These are phyloP conservation scores for Elephantulus edwardii DNA, from an alignment of 2,113 vertebrate species.

Conservation along the genomic window DNA sequence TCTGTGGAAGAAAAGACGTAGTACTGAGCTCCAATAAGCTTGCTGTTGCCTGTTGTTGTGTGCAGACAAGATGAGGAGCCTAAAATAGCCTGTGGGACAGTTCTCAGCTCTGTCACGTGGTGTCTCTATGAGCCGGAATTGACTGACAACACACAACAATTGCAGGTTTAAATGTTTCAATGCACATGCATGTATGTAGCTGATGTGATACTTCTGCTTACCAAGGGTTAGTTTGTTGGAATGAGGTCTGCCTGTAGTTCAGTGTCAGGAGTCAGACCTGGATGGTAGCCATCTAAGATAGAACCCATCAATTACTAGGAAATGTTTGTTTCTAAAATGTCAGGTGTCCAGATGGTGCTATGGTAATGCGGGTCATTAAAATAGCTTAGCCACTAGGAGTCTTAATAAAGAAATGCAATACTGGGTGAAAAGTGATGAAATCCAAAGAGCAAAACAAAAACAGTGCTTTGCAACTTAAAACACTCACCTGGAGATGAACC, in stretches of 20 bases:
- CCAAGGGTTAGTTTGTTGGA: constrained; percentile 28
- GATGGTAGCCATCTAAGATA: constrained; percentile 37
- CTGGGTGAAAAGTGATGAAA: neutral
- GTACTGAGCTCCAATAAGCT: neutral
- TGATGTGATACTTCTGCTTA: constrained; percentile 41
- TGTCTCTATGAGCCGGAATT: neutral
- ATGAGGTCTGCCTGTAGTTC: constrained; percentile 16
- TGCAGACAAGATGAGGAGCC: neutral
- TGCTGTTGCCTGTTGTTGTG: no score
- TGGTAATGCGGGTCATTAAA: constrained; percentile 53
- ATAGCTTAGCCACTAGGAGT: constrained; percentile 56
- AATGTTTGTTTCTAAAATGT: constrained; percentile 71
- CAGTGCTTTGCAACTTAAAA: neutral
- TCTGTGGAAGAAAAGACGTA: neutral
- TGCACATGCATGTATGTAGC: neutral
- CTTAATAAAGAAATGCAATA: constrained; percentile 53
- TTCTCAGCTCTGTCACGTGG: neutral
- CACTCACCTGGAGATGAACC: constrained; percentile 14
- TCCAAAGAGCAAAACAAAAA: neutral
- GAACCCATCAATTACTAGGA: constrained; percentile 66
- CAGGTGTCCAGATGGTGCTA: constrained; percentile 59
- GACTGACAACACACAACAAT: neutral
- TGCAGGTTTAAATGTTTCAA: neutral
- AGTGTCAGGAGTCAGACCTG: neutral
- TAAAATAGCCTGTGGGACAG: neutral